phyloP scores from a whole-genome alignment of 2,888 invertebrate genomes.

The Drosophila eohydei region DNA sequence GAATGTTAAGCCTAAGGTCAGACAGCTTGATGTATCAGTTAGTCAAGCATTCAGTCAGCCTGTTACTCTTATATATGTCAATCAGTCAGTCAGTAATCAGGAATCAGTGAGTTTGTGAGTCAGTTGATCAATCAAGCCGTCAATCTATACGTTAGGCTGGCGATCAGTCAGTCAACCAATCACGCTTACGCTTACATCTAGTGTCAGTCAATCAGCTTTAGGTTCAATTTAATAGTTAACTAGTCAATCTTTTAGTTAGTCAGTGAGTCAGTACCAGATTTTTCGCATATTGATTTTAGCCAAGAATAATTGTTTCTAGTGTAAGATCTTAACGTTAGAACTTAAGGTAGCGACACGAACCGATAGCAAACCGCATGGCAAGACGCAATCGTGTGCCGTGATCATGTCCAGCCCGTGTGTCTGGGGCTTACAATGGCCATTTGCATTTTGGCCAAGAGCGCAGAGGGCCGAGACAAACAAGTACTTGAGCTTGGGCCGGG shows the following conservation, averaged over 20 bases:
- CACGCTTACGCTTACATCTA: not conserved
- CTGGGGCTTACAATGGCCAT: conserved; percentile 38
- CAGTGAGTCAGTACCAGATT: not conserved
- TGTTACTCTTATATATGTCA: not conserved
- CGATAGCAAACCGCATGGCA: conserved; percentile 23
- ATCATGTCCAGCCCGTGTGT: conserved; percentile 38
- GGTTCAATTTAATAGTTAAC: too few relatives aligned
- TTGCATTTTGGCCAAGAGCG: conserved; percentile 66
- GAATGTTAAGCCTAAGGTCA: not conserved
- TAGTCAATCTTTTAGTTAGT: not conserved
- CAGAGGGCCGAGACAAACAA: conserved; percentile 31
- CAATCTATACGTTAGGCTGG: not conserved
- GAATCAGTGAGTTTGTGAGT: not conserved
- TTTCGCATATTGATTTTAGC: not conserved
- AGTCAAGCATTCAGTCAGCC: not conserved
- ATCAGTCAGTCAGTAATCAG: conserved; percentile 1
- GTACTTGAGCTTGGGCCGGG: conserved; percentile 23
- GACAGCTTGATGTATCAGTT: not conserved
- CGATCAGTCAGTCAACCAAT: not conserved
- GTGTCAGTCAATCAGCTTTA: not conserved
- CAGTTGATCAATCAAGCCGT: not conserved
- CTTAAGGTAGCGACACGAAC: conserved; percentile 18
- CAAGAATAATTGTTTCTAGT: conserved; percentile 4
- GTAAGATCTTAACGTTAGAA: not conserved
- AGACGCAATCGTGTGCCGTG: conserved; percentile 45